phyloP scores from a whole-genome alignment of 2,797 vertebrate species.

The Neosilurus mollespiculum region DNA sequence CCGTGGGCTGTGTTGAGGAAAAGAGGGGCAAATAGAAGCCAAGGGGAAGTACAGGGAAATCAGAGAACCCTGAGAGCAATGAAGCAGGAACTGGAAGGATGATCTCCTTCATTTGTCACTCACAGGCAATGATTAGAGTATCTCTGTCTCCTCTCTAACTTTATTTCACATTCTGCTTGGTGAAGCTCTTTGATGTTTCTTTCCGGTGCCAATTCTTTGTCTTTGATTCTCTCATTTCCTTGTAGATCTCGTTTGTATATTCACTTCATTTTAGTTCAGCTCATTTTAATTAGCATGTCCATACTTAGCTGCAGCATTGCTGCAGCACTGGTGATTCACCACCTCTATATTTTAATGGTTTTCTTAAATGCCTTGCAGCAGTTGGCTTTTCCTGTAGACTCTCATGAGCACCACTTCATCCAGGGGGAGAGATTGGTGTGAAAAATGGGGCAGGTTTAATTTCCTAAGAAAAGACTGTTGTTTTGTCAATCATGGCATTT shows the following conservation, averaged over 20 bases:
- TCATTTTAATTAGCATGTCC: conserved; percentile 5
- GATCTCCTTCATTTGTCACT: conserved; percentile 36
- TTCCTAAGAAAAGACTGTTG: conserved; percentile 24
- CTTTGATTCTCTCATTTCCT: background rate
- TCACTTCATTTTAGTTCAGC: background rate
- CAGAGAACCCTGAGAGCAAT: conserved; percentile 38
- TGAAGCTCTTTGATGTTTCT: background rate
- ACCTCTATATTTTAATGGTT: conserved; percentile 13
- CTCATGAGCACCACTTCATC: background rate
- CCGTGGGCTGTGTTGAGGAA: conserved; percentile 36
- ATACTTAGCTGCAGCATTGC: background rate
- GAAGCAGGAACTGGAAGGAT: conserved; percentile 12
- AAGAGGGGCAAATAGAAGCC: conserved; percentile 15
- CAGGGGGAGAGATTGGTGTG: too few species aligned
- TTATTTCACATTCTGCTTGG: background rate
- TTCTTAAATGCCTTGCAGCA: conserved; percentile 5
- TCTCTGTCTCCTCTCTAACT: background rate
- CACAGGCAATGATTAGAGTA: conserved; percentile 3
- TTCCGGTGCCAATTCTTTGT: background rate
- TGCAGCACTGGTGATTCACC: conserved; percentile 19
- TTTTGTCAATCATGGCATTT: background rate
- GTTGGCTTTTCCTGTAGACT: background rate
- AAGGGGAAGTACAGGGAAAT: conserved; percentile 41
- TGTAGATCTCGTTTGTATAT: background rate
- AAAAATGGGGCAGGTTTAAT: conserved; percentile 27